Conservation (phyloP, 2,888 invertebrate genomes). For the Mesochorus sp. region DNA sequence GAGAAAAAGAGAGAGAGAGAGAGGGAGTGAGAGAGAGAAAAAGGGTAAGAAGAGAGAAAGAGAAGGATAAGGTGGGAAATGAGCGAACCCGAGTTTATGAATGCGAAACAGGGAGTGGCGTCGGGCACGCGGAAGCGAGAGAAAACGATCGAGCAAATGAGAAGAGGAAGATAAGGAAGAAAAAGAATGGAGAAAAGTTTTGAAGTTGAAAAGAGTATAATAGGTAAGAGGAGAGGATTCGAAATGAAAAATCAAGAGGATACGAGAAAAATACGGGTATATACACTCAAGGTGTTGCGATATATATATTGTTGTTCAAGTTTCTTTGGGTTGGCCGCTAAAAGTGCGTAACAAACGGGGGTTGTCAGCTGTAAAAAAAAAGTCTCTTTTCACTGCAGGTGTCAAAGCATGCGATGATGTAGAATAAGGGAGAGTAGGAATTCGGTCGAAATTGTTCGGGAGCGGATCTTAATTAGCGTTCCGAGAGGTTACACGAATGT, state of each 20-base stretch:
- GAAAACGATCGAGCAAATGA: slow-evolving; percentile 33
- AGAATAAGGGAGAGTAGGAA: slow-evolving; percentile 53
- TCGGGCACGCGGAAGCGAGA: slow-evolving; percentile 34
- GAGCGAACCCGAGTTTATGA: slow-evolving; percentile 53
- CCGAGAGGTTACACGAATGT: slow-evolving; percentile 38
- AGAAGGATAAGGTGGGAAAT: slow-evolving; percentile 17
- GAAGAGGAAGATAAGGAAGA: too few relatives aligned
- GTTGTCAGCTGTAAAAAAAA: slow-evolving; percentile 16
- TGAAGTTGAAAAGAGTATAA: too few relatives aligned
- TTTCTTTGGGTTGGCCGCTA: slow-evolving; percentile 51
- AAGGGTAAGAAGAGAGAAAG: slow-evolving; percentile 29
- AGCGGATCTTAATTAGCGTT: slow-evolving; percentile 63
- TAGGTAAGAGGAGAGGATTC: too few relatives aligned
- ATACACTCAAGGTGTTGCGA: slow-evolving; percentile 49
- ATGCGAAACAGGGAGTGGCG: slow-evolving; percentile 56
- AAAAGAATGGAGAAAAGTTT: too few relatives aligned
- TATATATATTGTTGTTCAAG: slow-evolving; percentile 63
- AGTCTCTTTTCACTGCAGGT: not conserved
- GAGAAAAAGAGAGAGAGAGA: slow-evolving; percentile 22
- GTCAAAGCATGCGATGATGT: not conserved
- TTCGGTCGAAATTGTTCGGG: slow-evolving; percentile 45
- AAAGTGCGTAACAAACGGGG: slow-evolving; percentile 20
- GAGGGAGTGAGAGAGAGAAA: slow-evolving; percentile 8
- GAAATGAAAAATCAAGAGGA: slow-evolving; percentile 37
- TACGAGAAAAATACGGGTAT: slow-evolving; percentile 33